A percentile compares a stretch with the other conserved stretches of the same genome.
These are phyloP conservation scores for Siniperca scherzeri DNA, from an alignment of 2,797 vertebrate species.

Conservation along the genomic window DNA sequence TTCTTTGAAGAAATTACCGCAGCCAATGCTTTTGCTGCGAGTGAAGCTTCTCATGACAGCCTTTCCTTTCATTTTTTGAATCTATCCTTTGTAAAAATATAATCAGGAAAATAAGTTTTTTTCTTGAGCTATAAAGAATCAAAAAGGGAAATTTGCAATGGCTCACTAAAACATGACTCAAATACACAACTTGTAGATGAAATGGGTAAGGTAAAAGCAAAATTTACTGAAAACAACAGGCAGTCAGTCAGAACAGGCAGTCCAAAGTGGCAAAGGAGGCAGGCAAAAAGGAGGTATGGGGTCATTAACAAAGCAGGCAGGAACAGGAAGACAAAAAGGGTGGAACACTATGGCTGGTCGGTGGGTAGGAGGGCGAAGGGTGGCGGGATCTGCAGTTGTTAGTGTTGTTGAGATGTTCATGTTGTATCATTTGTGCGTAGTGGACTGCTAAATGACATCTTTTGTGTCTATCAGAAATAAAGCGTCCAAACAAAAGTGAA, in stretches of 20 bases:
- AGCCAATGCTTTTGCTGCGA: not conserved
- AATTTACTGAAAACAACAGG: not conserved
- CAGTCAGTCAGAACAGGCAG: not conserved
- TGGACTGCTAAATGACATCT: not conserved
- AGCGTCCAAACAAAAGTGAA: not conserved
- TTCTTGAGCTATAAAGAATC: not conserved
- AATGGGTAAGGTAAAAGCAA: not conserved
- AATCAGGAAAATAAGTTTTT: not conserved
- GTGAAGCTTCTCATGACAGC: not conserved
- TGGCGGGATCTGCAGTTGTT: not conserved
- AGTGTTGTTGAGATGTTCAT: not conserved
- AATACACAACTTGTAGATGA: not conserved
- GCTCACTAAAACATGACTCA: not conserved
- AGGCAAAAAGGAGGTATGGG: no score
- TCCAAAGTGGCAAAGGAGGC: no score
- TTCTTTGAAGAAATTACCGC: not conserved
- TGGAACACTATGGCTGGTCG: not conserved
- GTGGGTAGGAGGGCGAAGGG: not conserved
- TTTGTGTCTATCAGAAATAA: not conserved
- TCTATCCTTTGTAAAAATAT: not conserved
- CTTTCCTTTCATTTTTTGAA: not conserved
- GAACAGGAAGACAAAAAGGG: not conserved
- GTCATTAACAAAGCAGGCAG: not conserved
- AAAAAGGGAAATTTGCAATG: not conserved
- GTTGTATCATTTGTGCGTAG: not conserved